Percentiles rank a stretch among this genome's conserved stretches.
Conservation (phyloP, 2,113 vertebrate species). For the Coptodon rendalli region DNA sequence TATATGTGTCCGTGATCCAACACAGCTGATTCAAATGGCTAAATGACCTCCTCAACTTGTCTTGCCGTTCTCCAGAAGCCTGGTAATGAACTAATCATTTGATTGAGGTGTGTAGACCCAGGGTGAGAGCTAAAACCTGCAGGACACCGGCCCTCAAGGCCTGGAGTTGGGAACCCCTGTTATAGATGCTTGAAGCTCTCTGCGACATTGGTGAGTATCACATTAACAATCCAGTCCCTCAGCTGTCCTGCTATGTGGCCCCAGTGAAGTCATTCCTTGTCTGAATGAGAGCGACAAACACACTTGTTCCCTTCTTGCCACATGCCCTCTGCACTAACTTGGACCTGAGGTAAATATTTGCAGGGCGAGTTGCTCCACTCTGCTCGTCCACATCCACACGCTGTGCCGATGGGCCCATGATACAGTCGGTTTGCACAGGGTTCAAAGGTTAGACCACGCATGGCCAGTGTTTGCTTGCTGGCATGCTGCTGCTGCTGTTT, state of each 20-base stretch:
- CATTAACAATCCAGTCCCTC: neutral
- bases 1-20: neutral
- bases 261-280: neutral
- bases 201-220: neutral
- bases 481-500: neutral
- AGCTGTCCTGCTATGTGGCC: neutral
- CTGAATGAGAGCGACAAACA: neutral
- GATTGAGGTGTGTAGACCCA: neutral
- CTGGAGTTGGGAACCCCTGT: neutral
- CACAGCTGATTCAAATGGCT: neutral
- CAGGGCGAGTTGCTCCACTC: neutral
- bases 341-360: constrained; percentile 63
- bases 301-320: neutral
- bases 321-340: constrained; percentile 17
- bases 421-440: constrained; percentile 44
- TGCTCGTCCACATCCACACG: neutral
- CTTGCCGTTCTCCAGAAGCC: neutral
- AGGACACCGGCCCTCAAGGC: neutral
- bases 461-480: constrained; percentile 17
- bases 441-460: constrained; percentile 51
- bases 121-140: neutral
- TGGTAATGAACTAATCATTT: neutral
- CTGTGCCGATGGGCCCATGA: neutral
- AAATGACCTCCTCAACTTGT: neutral
- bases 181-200: neutral